Evolutionary conservation across 2,888 invertebrate genomes (phyloP).

Genomic region (Drosophila pseudotakahashii): DNA sequence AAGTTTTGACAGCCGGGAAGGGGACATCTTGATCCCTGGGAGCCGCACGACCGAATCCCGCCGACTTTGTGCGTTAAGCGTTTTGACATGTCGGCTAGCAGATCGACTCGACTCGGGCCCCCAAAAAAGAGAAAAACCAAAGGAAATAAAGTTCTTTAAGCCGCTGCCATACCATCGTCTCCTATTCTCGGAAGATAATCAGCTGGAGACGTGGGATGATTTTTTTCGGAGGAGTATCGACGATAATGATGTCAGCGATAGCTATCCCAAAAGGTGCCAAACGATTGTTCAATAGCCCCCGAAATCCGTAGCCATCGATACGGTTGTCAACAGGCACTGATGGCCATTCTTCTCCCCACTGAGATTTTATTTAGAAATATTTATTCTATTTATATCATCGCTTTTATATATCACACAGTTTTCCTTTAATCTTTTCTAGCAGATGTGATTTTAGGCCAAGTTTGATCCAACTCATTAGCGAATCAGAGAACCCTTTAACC

Average conservation of each 20-base stretch:
- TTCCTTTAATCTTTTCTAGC: no score
- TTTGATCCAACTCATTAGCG: constrained; percentile 55
- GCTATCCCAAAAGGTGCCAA: constrained; percentile 67
- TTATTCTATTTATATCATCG: not conserved
- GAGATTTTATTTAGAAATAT: not conserved
- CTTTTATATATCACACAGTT: no score
- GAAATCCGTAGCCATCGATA: constrained; percentile 48
- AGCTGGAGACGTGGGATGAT: constrained; percentile 50
- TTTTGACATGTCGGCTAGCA: constrained; percentile 73
- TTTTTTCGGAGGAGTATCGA: constrained; percentile 37
- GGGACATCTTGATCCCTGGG: constrained; percentile 61
- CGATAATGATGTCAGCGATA: constrained; percentile 71
- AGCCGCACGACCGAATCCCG: constrained; percentile 68
- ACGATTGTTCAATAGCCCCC: constrained; percentile 68
- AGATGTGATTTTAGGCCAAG: no score
- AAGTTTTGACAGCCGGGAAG: constrained; percentile 67
- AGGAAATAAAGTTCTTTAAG: constrained; percentile 67
- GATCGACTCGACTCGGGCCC: constrained; percentile 40
- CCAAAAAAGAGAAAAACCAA: constrained; percentile 24
- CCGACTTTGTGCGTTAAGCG: constrained; percentile 69
- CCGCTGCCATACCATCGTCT: constrained; percentile 41
- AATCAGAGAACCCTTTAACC: constrained; percentile 53
- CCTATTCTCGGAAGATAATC: constrained; percentile 55
- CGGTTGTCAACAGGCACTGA: constrained; percentile 20
- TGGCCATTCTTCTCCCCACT: not conserved